Percentiles rank a stretch among this genome's conserved stretches.
Conservation (phyloP, 2,113 vertebrate genomes). For the Clarias batrachus region DNA sequence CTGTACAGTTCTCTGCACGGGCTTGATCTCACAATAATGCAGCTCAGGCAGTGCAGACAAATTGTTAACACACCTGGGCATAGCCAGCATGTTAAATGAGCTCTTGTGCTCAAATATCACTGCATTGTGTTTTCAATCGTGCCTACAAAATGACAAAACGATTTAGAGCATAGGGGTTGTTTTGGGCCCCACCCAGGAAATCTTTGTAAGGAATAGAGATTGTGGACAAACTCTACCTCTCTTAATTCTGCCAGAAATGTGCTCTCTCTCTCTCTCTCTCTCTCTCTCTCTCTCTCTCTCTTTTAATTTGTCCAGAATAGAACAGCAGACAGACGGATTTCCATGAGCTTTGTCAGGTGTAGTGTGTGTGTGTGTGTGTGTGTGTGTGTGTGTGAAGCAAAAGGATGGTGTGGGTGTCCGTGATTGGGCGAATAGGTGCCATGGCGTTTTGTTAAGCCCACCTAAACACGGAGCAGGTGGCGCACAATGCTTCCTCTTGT, state of each 20-base stretch:
- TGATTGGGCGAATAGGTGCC: constrained; percentile 62
- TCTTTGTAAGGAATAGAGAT: background rate
- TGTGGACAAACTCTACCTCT: background rate
- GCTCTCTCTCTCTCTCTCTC: background rate
- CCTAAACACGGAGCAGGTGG: constrained; percentile 76
- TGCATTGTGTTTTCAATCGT: background rate
- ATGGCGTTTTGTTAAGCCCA: constrained; percentile 68
- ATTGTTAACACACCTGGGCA: background rate
- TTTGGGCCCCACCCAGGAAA: background rate
- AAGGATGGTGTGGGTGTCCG: constrained; percentile 40
- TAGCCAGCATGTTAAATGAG: background rate
- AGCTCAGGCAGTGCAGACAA: background rate
- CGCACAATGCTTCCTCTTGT: constrained; percentile 73
- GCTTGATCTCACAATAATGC: background rate
- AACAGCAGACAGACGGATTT: constrained; percentile 39
- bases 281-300: background rate
- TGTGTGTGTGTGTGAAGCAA: background rate
- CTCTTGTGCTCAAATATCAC: background rate
- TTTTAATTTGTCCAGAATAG: constrained; percentile 47
- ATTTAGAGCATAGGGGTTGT: background rate
- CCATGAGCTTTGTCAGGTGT: constrained; percentile 33
- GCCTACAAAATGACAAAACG: background rate
- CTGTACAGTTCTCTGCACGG: no score
- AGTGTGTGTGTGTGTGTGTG: constrained; percentile 12
- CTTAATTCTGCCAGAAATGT: background rate